A percentile compares a stretch with the other conserved stretches of the same genome.
Evolutionary conservation across 2,888 invertebrate species (phyloP).

Genomic region (Eudemis profundana): DNA sequence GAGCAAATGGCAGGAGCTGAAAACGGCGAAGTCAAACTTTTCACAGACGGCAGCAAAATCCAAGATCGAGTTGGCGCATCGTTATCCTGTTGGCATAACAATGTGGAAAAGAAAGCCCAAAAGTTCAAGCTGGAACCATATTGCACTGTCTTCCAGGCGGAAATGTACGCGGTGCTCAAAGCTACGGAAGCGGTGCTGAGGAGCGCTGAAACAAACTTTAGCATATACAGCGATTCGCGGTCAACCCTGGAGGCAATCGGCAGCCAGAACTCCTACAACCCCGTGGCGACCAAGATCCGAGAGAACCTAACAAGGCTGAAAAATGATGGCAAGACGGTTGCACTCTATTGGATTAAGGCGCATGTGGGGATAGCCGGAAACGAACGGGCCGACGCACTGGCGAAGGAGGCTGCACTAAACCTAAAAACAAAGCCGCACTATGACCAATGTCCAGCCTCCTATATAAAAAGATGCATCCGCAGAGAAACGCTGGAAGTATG

Average conservation of each 20-base stretch:
- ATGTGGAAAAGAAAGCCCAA: constrained; percentile 10
- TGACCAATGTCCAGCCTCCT: not conserved
- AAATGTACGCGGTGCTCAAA: not conserved
- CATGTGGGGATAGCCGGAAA: not conserved
- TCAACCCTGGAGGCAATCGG: not conserved
- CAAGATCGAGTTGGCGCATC: constrained; percentile 28
- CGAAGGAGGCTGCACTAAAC: constrained; percentile 2
- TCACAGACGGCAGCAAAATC: constrained; percentile 38
- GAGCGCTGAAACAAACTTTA: not conserved
- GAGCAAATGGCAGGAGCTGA: not conserved
- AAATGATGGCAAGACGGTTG: not conserved
- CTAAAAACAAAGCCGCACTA: not conserved
- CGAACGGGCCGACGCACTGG: constrained; percentile 6
- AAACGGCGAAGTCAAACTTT: not conserved
- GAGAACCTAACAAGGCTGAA: not conserved
- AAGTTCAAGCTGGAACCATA: constrained; percentile 20
- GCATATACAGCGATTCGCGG: not conserved
- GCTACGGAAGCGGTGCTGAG: not conserved
- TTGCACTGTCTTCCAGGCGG: constrained; percentile 39
- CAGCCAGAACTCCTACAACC: not conserved
- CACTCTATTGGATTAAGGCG: not conserved
- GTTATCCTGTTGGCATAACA: constrained; percentile 16
- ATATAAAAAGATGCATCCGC: no score
- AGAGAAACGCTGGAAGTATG: not conserved
- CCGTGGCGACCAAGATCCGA: not conserved